These are phyloP conservation scores for Dryas iulia DNA, from an alignment of 1,140 invertebrate species.

Conservation along the genomic window DNA sequence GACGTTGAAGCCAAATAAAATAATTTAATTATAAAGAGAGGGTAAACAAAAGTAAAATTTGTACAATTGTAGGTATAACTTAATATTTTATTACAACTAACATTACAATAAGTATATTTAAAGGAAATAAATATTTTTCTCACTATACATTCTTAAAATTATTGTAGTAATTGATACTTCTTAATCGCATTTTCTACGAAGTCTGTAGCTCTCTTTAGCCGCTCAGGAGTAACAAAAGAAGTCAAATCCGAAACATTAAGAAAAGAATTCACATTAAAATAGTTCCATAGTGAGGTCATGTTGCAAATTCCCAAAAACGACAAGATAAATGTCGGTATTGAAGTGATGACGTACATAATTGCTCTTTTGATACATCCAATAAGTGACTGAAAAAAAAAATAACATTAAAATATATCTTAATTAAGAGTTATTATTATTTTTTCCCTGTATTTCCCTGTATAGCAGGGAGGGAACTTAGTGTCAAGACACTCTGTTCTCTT, in stretches of 20 bases:
- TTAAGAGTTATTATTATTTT: too few relatives aligned
- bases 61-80: not conserved
- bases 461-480: too few relatives aligned
- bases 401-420: too few relatives aligned
- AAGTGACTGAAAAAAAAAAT: conserved; percentile 26
- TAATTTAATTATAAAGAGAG: not conserved
- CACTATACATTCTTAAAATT: not conserved
- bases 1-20: not conserved
- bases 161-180: conserved; percentile 7
- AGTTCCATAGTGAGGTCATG: conserved; percentile 33
- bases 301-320: conserved; percentile 37
- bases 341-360: conserved; percentile 11
- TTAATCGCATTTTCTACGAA: conserved; percentile 39
- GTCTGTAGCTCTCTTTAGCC: conserved; percentile 34
- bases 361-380: conserved; percentile 26
- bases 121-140: not conserved
- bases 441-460: too few relatives aligned
- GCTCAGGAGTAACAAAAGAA: conserved; percentile 31
- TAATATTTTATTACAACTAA: not conserved
- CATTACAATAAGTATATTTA: not conserved
- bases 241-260: conserved; percentile 28
- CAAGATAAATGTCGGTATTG: conserved; percentile 27
- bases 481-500: too few relatives aligned
- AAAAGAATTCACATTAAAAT: conserved; percentile 12
- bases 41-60: not conserved